phyloP scores from a whole-genome alignment of 2,888 invertebrate genomes.

The Tachina lurida region DNA sequence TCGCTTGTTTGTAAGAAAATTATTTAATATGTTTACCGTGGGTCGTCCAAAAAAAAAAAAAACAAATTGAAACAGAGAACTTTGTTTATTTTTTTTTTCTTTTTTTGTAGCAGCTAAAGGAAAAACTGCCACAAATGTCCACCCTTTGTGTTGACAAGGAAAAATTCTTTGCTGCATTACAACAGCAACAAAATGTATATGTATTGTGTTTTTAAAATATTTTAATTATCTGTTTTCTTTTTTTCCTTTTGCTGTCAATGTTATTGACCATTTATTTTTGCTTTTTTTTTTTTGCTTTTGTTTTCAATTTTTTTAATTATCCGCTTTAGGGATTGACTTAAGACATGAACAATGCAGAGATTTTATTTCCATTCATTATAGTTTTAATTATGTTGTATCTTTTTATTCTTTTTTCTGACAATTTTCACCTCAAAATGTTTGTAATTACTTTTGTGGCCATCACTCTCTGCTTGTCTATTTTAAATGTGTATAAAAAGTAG shows the following conservation, averaged over 20 bases:
- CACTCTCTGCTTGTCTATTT: conserved; percentile 11
- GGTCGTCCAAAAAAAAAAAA: conserved; percentile 25
- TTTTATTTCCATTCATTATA: conserved; percentile 40
- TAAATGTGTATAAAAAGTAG: conserved; percentile 27
- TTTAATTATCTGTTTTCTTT: conserved; percentile 45
- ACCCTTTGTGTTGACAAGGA: conserved; percentile 15
- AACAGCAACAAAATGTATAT: neutral
- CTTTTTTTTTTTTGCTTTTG: conserved; percentile 16
- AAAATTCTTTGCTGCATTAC: neutral
- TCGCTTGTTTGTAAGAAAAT: conserved; percentile 59
- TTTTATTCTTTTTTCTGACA: conserved; percentile 33
- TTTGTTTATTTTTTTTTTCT: neutral
- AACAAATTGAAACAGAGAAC: conserved; percentile 18
- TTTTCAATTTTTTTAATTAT: conserved; percentile 61
- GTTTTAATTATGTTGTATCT: conserved; percentile 55
- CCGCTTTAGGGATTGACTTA: conserved; percentile 69
- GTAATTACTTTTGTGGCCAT: conserved; percentile 53
- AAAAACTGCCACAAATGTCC: conserved; percentile 13
- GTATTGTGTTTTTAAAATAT: conserved; percentile 11
- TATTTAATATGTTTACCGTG: conserved; percentile 40
- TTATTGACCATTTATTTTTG: conserved; percentile 49
- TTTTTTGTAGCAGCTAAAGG: neutral
- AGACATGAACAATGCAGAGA: conserved; percentile 46
- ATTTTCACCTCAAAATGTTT: conserved; percentile 63
- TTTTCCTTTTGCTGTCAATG: conserved; percentile 2